A percentile compares a stretch with the other conserved stretches of the same genome.
Conservation (phyloP, 2,113 vertebrate species). For the Dunckerocampus dactyliophorus region DNA sequence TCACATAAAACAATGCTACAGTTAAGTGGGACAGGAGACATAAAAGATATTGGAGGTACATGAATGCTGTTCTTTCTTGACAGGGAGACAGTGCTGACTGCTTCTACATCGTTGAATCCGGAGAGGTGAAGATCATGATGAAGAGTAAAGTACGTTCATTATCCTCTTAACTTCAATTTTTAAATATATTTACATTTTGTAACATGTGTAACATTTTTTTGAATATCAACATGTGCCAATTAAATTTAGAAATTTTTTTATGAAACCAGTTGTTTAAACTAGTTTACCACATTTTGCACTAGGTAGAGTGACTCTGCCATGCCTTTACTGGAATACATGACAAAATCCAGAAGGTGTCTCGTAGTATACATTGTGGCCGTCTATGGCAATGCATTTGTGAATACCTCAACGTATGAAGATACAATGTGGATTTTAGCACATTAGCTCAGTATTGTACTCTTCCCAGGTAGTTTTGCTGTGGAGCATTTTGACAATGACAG, state of each 20-base stretch:
- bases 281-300: neutral
- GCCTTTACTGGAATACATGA: neutral
- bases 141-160: conserved; percentile 75
- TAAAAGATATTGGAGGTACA: neutral
- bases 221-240: neutral
- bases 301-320: no score
- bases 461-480: neutral
- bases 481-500: conserved; percentile 22
- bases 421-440: no score
- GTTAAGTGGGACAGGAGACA: neutral
- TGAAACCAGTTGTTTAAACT: neutral
- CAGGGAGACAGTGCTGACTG: conserved; percentile 94
- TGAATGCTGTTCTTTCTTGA: conserved; percentile 15
- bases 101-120: conserved; percentile 93
- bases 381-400: neutral
- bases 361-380: neutral
- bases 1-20: neutral
- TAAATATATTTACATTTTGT: neutral
- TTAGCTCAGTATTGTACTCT: conserved; percentile 3
- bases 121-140: conserved; percentile 93
- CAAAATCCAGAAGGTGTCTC: neutral
- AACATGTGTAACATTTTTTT: neutral
- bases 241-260: neutral
- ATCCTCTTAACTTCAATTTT: neutral
- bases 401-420: no score